A percentile compares a stretch with the other conserved stretches of the same genome.
Evolutionary conservation across 37 sponge, comb jelly and placozoan species (phyloP).

Genomic region (Tethya wilhelma): DNA sequence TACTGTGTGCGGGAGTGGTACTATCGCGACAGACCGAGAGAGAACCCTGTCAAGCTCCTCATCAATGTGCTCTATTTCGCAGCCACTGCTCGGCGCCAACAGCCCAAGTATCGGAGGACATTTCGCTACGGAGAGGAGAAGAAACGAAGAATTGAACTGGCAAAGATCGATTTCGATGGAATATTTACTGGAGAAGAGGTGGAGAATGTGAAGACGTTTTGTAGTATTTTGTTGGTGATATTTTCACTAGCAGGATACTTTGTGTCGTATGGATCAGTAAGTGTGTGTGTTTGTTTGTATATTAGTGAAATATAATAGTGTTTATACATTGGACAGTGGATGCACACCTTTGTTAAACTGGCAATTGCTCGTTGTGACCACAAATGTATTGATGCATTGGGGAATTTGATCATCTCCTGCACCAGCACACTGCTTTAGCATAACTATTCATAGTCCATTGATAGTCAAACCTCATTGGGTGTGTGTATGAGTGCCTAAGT

Average conservation of each 20-base stretch:
- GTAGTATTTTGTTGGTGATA: constrained; percentile 27
- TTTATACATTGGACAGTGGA: no score
- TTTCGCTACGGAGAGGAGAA: constrained; percentile 53
- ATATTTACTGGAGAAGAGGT: constrained; percentile 50
- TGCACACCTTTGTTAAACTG: no score
- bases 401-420: no score
- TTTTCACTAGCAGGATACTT: constrained; percentile 22
- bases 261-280: constrained; percentile 24
- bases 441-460: no score
- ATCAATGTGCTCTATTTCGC: constrained; percentile 21
- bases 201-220: constrained; percentile 56
- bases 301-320: no score
- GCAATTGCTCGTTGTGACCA: no score
- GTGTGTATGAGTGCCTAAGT: no score
- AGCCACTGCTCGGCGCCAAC: constrained; percentile 31
- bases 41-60: constrained; percentile 35
- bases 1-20: constrained; percentile 7
- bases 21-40: constrained; percentile 6
- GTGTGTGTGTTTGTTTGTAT: no score
- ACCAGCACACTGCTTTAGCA: no score
- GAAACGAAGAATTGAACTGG: constrained; percentile 46
- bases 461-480: no score
- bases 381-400: no score
- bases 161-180: constrained; percentile 50
- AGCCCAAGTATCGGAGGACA: constrained; percentile 22